Evolutionary conservation across 2,113 vertebrate species (phyloP).

Genomic region (Trogon surrucura): DNA sequence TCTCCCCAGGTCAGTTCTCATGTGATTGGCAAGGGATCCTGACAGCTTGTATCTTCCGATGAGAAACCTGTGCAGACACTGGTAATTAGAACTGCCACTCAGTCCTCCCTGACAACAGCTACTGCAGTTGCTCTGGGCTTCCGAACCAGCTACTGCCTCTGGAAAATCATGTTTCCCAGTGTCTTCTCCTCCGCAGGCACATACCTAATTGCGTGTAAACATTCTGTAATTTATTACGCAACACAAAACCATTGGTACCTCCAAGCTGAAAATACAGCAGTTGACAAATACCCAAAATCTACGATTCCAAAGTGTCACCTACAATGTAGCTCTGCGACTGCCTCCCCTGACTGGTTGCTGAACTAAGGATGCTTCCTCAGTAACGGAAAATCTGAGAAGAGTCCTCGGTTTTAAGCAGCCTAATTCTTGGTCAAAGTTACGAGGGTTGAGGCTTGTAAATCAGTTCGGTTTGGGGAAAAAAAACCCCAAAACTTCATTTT

Average conservation of each 20-base stretch:
- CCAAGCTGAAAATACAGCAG: background rate
- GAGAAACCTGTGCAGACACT: constrained; percentile 70
- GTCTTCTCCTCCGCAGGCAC: constrained; percentile 35
- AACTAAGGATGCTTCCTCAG: background rate
- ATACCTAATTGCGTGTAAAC: constrained; percentile 53
- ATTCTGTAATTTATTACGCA: background rate
- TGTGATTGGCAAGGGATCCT: constrained; percentile 77
- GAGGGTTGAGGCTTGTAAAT: background rate
- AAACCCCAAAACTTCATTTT: background rate
- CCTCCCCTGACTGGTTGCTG: background rate
- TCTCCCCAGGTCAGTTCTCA: constrained; percentile 72
- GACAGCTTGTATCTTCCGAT: constrained; percentile 74
- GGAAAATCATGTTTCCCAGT: constrained; percentile 52
- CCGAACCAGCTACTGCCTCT: constrained; percentile 62
- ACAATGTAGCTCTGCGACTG: background rate
- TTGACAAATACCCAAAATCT: background rate
- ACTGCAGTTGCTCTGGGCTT: constrained; percentile 47
- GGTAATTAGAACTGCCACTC: constrained; percentile 82
- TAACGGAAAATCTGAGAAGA: background rate
- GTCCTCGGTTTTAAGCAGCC: background rate
- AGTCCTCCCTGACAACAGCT: constrained; percentile 51
- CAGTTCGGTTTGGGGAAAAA: background rate
- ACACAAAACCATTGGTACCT: constrained; percentile 41
- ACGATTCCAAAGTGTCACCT: background rate
- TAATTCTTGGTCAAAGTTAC: background rate